Percentiles rank a stretch among this genome's conserved stretches.
phyloP scores from a whole-genome alignment of 35 echinoderm and acorn worm genomes.

The Hemicentrotus pulcherrimus region DNA sequence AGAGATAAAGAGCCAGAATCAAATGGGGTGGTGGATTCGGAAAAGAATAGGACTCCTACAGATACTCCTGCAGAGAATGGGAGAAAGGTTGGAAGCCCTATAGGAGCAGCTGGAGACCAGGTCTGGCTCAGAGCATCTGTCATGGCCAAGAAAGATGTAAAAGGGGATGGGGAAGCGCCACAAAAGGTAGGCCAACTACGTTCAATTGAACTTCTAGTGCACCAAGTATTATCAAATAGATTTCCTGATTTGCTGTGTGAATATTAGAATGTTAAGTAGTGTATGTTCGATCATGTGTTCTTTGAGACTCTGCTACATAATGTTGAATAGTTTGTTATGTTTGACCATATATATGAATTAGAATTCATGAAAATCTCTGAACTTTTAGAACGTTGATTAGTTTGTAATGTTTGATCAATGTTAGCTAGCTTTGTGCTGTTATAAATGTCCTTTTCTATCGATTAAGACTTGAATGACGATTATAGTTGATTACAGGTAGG shows the following conservation, averaged over 20 bases:
- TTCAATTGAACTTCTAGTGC: too few species aligned
- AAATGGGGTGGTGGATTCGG: neutral
- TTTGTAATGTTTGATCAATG: slow-evolving; percentile 19
- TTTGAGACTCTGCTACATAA: neutral
- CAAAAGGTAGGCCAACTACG: neutral
- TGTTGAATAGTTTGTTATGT: neutral
- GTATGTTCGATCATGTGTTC: neutral
- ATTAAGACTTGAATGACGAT: too few species aligned
- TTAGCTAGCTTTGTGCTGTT: neutral
- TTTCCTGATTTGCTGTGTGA: neutral
- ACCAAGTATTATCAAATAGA: neutral
- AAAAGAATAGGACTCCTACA: slow-evolving; percentile 9
- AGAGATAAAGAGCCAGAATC: slow-evolving; percentile 12
- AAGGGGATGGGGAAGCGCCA: neutral
- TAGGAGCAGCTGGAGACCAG: neutral
- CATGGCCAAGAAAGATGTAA: neutral
- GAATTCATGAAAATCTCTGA: neutral
- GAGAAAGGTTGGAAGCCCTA: slow-evolving; percentile 19
- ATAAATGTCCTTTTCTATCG: neutral
- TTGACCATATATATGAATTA: neutral
- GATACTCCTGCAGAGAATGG: neutral
- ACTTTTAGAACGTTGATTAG: neutral
- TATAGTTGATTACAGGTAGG: too few species aligned
- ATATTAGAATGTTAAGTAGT: neutral
- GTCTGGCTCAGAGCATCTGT: slow-evolving; percentile 22